Conservation (phyloP, 1,140 invertebrate species). For the Nebria ingens region DNA sequence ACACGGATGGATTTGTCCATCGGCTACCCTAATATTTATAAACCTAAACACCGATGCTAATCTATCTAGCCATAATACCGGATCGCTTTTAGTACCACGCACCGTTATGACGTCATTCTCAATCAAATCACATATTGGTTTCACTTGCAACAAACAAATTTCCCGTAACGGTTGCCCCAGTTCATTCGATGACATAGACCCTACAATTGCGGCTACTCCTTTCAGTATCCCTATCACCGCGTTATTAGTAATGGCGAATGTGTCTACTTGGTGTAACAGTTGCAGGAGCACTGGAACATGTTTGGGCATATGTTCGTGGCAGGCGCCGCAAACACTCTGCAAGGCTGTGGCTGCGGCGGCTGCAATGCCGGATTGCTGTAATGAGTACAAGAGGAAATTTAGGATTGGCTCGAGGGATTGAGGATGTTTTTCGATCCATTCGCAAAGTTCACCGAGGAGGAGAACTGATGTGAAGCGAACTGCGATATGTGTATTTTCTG, state of each 20-base stretch:
- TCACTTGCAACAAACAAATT: slow-evolving; percentile 67
- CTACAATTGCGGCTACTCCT: slow-evolving; percentile 33
- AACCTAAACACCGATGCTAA: slow-evolving; percentile 80
- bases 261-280: slow-evolving; percentile 68
- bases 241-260: slow-evolving; percentile 66
- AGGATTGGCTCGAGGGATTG: slow-evolving; percentile 68
- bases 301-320: slow-evolving; percentile 64
- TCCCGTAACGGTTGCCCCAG: slow-evolving; percentile 64
- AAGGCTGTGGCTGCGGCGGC: slow-evolving; percentile 66
- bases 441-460: slow-evolving; percentile 83
- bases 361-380: slow-evolving; percentile 65
- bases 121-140: slow-evolving; percentile 49
- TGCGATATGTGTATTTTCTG: slow-evolving; percentile 74
- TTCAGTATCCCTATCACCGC: slow-evolving; percentile 75
- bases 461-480: slow-evolving; percentile 82
- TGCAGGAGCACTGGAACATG: slow-evolving; percentile 75
- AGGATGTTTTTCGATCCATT: slow-evolving; percentile 89
- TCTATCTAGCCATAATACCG: slow-evolving; percentile 87
- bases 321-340: slow-evolving; percentile 64
- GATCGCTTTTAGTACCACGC: slow-evolving; percentile 54
- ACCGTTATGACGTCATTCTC: slow-evolving; percentile 35
- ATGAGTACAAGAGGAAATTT: slow-evolving; percentile 63
- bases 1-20: slow-evolving; percentile 64
- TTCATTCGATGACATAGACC: slow-evolving; percentile 45
- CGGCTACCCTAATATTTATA: slow-evolving; percentile 37